These are phyloP conservation scores for Himantopus leucocephalus DNA, from an alignment of 2,113 vertebrate species.

Conservation along the genomic window DNA sequence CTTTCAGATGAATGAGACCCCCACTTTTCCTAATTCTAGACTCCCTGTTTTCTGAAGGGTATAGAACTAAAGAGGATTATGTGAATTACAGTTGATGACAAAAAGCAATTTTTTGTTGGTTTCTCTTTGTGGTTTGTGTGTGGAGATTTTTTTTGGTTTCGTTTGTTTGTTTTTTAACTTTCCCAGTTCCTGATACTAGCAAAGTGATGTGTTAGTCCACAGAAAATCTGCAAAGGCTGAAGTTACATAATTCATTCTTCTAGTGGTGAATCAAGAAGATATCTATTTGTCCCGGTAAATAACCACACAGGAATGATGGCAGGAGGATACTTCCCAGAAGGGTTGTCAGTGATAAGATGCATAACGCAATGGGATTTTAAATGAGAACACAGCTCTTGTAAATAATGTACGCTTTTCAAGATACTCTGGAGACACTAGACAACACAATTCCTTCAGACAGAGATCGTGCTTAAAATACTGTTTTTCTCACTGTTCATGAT, in stretches of 20 bases:
- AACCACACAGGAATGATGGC: slow-evolving; percentile 37
- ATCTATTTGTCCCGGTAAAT: not conserved
- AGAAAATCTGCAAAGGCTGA: slow-evolving; percentile 35
- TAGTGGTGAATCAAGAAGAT: slow-evolving; percentile 33
- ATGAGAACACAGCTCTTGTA: slow-evolving; percentile 58
- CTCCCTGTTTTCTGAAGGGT: not conserved
- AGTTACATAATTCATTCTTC: slow-evolving; percentile 60
- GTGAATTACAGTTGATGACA: not conserved
- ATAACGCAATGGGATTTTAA: slow-evolving; percentile 59
- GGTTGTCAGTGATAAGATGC: slow-evolving; percentile 52
- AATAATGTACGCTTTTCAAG: slow-evolving; percentile 55
- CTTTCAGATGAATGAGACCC: not conserved
- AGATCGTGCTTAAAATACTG: not conserved
- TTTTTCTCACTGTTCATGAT: not conserved
- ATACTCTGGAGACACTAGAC: slow-evolving; percentile 3
- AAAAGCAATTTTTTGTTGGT: not conserved
- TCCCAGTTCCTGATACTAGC: not conserved
- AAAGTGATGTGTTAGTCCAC: not conserved
- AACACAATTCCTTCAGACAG: not conserved
- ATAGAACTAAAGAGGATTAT: not conserved
- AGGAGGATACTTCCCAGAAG: slow-evolving; percentile 48
- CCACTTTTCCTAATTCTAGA: not conserved
- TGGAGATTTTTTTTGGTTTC: not conserved
- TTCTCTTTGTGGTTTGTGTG: not conserved
- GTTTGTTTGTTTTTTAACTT: not conserved